Conservation (phyloP, 2,797 vertebrate genomes). For the Pangasius macronema region DNA sequence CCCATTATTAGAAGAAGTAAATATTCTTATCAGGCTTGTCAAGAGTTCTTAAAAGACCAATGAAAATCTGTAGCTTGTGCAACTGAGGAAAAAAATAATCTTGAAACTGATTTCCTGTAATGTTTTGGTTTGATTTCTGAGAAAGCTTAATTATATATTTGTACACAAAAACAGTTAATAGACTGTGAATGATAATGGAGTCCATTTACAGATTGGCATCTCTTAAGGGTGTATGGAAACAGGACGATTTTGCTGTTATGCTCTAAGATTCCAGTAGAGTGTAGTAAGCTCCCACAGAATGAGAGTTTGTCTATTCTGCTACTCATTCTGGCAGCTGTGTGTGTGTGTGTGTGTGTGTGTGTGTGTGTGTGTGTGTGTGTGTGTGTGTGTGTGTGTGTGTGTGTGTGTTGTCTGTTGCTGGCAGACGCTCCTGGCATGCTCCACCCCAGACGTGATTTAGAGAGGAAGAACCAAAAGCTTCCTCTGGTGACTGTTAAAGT, state of each 20-base stretch:
- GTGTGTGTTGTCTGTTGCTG: constrained; percentile 20
- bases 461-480: constrained; percentile 40
- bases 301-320: background rate
- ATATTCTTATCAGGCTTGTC: constrained; percentile 3
- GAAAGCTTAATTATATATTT: background rate
- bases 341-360: background rate
- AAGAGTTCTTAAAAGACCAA: background rate
- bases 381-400: background rate
- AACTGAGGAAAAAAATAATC: background rate
- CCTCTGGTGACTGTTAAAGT: constrained; percentile 47
- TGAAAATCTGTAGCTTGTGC: background rate
- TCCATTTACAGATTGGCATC: background rate
- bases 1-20: background rate
- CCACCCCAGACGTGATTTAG: constrained; percentile 32
- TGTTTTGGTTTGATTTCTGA: background rate
- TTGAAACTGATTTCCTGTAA: background rate
- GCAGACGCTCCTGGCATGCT: constrained; percentile 40
- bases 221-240: background rate
- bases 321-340: constrained; percentile 18
- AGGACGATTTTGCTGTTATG: background rate
- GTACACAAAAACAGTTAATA: background rate
- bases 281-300: constrained; percentile 41
- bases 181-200: background rate
- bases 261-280: constrained; percentile 47
- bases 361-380: background rate